Base-by-base conservation (phyloP, 2,113 vertebrate species). In the Percina caprodes region DNA sequence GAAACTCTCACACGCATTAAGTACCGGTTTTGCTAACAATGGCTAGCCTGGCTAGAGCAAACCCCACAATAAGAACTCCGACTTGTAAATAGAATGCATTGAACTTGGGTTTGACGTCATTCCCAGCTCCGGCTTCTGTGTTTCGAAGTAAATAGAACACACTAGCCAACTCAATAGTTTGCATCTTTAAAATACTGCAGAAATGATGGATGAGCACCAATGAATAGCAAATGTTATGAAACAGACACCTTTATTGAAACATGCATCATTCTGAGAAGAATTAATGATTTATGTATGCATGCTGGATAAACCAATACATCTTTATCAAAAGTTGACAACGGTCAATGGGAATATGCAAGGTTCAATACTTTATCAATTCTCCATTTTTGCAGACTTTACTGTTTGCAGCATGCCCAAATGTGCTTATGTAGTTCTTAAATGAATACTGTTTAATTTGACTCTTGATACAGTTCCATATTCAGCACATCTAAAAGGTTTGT, bases 231-330 rank as follows among this genome's bases (percentile, higher is more conserved):
- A 45, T 9, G 6, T 3, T 0, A 23, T 19, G 15, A 58, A 61
- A 69, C 23, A 14, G 48, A 67, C 39, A 42, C 19, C 42, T 24
- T 48, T 19, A 61, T 39, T 62, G 55, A 51, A 65, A 39, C 51
- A 65, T 78, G 24, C 35, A 83, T 1, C 42, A 33, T 49, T 68
- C 46, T 16, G 4, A 59, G 14, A 66, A 46, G 4, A 58, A 46
- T 45, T 42, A 51, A 56, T 60, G 76, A 86, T 83, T 81, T 51
- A 6, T 66, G 30, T 23, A 51, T 24, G 45, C 16, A 15, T 16
- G 54, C 13, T 67, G 33, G 19, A 8, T 85, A 42, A 60, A 77
- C 21, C 15, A 18, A 19, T 51, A 55, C 5, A 54, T 10, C 15
- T 66, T 60, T 80, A 13, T 84, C 49, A 80, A 35, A 42, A 26